These are phyloP conservation scores for Leucophenga varia DNA, from an alignment of 1,140 invertebrate genomes.

Conservation along the genomic window DNA sequence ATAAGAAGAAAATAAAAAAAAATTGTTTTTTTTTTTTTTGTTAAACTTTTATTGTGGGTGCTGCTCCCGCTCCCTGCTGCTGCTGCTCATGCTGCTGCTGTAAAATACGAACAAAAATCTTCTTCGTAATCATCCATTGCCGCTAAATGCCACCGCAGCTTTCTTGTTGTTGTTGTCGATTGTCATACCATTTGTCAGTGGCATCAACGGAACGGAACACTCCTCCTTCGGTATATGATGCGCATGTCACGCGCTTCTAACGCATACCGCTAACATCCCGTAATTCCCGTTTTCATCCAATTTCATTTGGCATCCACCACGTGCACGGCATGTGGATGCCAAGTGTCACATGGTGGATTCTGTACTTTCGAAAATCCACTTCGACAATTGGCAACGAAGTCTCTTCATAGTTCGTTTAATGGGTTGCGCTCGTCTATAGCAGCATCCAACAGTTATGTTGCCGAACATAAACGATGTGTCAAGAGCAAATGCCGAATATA, in stretches of 20 bases:
- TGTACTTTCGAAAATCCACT: conserved; percentile 49
- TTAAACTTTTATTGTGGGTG: too few relatives aligned
- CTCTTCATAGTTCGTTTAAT: conserved; percentile 10
- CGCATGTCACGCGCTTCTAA: conserved; percentile 28
- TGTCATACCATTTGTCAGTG: conserved; percentile 56
- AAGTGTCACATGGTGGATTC: conserved; percentile 41
- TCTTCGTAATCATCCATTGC: too few relatives aligned
- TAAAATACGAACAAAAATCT: too few relatives aligned
- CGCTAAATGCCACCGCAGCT: conserved; percentile 52
- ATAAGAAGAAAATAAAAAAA: too few relatives aligned
- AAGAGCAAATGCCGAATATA: too few relatives aligned
- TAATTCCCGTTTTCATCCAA: conserved; percentile 6
- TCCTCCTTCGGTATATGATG: conserved; percentile 43
- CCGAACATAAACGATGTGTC: too few relatives aligned
- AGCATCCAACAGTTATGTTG: conserved; percentile 2
- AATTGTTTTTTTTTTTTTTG: too few relatives aligned
- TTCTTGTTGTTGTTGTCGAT: conserved; percentile 36
- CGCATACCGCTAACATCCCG: conserved; percentile 19
- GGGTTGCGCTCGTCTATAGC: conserved; percentile 2
- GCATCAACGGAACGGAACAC: conserved; percentile 38
- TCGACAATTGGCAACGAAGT: conserved; percentile 47
- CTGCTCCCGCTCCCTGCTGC: too few relatives aligned
- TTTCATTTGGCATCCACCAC: conserved; percentile 29
- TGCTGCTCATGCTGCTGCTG: too few relatives aligned
- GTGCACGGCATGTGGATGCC: conserved; percentile 35